Conservation (phyloP, 2,797 vertebrate genomes). For the Cryptoprocta ferox region DNA sequence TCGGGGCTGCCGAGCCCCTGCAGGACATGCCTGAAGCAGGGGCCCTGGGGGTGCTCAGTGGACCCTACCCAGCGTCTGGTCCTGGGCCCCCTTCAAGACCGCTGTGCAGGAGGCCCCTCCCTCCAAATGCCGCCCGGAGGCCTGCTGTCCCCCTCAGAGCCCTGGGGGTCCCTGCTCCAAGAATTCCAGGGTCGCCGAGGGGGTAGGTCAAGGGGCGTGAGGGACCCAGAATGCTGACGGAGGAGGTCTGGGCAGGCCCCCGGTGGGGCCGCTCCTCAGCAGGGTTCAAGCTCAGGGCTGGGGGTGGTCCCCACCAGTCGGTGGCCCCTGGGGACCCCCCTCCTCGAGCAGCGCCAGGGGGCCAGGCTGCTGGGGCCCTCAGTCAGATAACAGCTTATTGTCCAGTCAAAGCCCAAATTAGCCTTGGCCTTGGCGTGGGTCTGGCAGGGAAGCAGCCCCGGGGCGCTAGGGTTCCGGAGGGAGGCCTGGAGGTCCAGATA, state of each 20-base stretch:
- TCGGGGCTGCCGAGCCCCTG: fast-evolving
- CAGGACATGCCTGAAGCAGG: not conserved
- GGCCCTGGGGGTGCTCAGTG: fast-evolving
- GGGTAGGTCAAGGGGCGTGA: not conserved
- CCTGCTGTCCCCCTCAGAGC: not conserved
- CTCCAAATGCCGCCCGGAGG: no score
- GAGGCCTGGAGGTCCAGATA: no score
- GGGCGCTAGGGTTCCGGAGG: not conserved
- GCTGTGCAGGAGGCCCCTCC: not conserved
- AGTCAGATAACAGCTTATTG: not conserved
- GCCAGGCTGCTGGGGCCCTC: not conserved
- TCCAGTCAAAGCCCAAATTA: not conserved
- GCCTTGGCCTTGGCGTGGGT: not conserved
- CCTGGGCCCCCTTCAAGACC: no score
- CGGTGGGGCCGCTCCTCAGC: no score
- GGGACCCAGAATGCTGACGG: not conserved
- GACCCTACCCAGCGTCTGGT: not conserved
- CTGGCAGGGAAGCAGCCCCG: not conserved
- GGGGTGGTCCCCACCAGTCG: not conserved
- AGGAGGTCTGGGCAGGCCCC: not conserved
- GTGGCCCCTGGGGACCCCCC: no score
- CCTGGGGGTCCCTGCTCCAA: fast-evolving
- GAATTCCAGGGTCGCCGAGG: not conserved
- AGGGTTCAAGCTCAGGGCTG: not conserved
- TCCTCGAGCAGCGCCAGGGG: not conserved